phyloP scores from a whole-genome alignment of 2,113 vertebrate genomes.

The Synodontis membranacea region DNA sequence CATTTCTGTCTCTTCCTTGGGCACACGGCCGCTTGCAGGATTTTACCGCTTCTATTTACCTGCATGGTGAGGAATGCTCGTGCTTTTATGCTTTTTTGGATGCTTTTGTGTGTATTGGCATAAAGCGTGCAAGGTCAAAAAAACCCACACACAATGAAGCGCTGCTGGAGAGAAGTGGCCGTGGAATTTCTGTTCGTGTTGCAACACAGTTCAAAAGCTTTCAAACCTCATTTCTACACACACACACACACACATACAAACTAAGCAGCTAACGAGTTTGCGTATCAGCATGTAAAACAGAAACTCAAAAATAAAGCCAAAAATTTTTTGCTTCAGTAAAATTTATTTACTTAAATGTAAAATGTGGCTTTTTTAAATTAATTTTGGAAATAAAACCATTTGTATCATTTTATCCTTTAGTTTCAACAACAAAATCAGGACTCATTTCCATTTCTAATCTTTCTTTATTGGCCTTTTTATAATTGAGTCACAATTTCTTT shows the following conservation, averaged over 20 bases:
- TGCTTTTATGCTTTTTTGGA: slow-evolving; percentile 44
- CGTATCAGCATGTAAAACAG: neutral
- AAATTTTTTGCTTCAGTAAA: neutral
- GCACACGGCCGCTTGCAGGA: slow-evolving; percentile 65
- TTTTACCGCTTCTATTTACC: slow-evolving; percentile 77
- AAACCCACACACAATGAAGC: slow-evolving; percentile 68
- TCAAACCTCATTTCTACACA: slow-evolving; percentile 37
- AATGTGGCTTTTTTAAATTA: neutral
- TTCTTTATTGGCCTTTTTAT: too few species aligned
- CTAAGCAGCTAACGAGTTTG: slow-evolving; percentile 1
- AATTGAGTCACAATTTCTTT: too few species aligned
- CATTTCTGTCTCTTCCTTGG: neutral
- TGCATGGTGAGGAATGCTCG: slow-evolving; percentile 74
- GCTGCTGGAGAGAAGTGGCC: slow-evolving; percentile 59
- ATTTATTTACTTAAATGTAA: neutral
- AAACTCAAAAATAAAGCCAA: neutral
- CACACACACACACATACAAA: neutral
- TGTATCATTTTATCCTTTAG: neutral
- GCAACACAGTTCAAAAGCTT: slow-evolving; percentile 70
- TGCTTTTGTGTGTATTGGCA: slow-evolving; percentile 55
- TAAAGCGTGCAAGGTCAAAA: slow-evolving; percentile 57
- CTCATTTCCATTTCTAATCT: too few species aligned
- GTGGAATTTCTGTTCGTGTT: slow-evolving; percentile 77
- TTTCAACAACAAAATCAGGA: too few species aligned
- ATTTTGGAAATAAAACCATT: too few species aligned